These are phyloP conservation scores for Carettochelys insculpta DNA, from an alignment of 2,113 vertebrate species.

Conservation along the genomic window DNA sequence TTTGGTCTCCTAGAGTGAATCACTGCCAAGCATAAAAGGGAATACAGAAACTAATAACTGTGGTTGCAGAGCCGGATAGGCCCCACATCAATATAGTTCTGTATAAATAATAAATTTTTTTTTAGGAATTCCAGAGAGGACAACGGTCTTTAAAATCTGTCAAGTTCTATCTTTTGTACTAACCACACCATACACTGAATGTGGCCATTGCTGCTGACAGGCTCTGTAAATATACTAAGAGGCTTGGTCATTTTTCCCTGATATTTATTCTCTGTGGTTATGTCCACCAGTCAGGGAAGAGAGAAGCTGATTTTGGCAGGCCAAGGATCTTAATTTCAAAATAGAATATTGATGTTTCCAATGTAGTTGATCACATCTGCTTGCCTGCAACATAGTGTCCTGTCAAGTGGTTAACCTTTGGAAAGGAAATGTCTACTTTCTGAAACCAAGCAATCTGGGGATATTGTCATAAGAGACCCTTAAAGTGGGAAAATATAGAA, in stretches of 20 bases:
- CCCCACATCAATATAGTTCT: not conserved
- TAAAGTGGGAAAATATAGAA: not conserved
- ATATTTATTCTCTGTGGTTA: not conserved
- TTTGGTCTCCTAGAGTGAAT: slow-evolving; percentile 8
- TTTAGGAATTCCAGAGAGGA: not conserved
- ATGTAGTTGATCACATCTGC: not conserved
- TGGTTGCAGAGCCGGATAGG: slow-evolving; percentile 12
- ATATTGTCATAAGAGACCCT: not conserved
- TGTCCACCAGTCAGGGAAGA: not conserved
- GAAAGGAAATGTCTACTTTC: not conserved
- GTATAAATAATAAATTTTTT: slow-evolving; percentile 12
- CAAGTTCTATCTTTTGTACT: not conserved
- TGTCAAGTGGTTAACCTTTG: not conserved
- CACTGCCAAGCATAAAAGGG: not conserved
- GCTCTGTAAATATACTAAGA: not conserved
- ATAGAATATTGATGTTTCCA: not conserved
- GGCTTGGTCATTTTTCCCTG: not conserved
- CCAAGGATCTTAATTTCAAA: not conserved
- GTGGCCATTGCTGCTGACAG: not conserved
- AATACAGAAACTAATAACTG: not conserved
- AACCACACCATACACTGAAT: not conserved
- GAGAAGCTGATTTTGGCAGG: not conserved
- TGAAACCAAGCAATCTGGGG: not conserved
- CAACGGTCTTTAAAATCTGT: not conserved
- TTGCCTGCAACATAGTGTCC: not conserved